Conservation (phyloP, 2,888 invertebrate genomes). For the Meteorus colon region DNA sequence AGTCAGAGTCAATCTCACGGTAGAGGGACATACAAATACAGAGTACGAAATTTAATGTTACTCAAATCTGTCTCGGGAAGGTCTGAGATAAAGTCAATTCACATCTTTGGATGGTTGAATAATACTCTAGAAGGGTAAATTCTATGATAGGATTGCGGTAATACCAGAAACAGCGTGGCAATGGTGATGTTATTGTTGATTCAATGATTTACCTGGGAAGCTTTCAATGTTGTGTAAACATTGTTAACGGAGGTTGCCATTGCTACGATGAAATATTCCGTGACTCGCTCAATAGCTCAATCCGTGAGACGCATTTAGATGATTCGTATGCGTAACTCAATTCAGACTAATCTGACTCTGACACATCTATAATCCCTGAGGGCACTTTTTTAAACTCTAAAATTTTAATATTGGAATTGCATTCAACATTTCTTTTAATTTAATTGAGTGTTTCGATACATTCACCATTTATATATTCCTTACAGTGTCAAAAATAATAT, state of each 20-base stretch:
- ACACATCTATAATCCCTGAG: constrained; percentile 55
- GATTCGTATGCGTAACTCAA: constrained; percentile 56
- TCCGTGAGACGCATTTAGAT: constrained; percentile 56
- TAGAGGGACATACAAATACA: constrained; percentile 49
- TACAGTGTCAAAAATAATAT: no score
- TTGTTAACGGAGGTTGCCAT: constrained; percentile 50
- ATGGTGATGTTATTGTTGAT: constrained; percentile 15
- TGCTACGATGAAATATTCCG: constrained; percentile 59
- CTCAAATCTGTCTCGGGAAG: constrained; percentile 54
- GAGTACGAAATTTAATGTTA: constrained; percentile 48
- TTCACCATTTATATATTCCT: no score
- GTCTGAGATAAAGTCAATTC: constrained; percentile 57
- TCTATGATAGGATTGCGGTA: constrained; percentile 52
- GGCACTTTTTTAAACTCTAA: constrained; percentile 42
- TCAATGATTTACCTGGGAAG: constrained; percentile 33
- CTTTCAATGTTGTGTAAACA: constrained; percentile 20
- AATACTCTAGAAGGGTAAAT: constrained; percentile 56
- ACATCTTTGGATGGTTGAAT: neutral
- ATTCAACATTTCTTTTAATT: no score
- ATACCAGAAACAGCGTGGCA: constrained; percentile 59
- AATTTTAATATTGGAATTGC: no score
- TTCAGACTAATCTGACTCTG: constrained; percentile 63
- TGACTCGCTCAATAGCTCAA: constrained; percentile 59
- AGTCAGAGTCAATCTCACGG: constrained; percentile 60
- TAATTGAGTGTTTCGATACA: no score